Evolutionary conservation across 2,797 vertebrate species (phyloP).

Genomic region (Masticophis lateralis): DNA sequence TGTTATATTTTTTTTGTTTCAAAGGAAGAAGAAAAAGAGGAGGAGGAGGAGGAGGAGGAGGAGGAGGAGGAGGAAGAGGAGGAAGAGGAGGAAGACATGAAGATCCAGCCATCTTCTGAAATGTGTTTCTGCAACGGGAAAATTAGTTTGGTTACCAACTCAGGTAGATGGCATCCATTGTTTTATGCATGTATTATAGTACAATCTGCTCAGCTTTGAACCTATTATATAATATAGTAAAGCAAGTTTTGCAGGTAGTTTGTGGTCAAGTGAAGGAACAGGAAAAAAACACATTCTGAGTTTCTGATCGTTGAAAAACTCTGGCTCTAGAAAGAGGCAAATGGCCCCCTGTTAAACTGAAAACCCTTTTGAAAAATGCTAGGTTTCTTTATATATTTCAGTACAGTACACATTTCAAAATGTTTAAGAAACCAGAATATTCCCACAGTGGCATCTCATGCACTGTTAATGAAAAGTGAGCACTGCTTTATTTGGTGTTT

Average conservation of each 20-base stretch:
- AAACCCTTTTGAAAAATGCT: neutral
- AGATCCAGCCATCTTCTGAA: neutral
- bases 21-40: too few relatives aligned
- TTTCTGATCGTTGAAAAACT: neutral
- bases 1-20: too few relatives aligned
- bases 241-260: neutral
- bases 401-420: neutral
- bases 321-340: neutral
- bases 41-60: too few relatives aligned
- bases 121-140: neutral
- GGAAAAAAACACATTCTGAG: neutral
- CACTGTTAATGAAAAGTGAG: neutral
- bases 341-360: neutral
- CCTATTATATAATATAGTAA: neutral
- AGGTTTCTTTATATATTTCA: neutral
- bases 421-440: neutral
- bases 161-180: neutral
- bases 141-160: neutral
- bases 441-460: neutral
- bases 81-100: neutral
- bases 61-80: too few relatives aligned
- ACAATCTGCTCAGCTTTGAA: neutral
- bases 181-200: neutral
- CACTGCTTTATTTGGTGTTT: neutral
- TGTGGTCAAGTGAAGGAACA: neutral